Evolutionary conservation across 2,888 invertebrate species (phyloP).

Genomic region (Drosophila aldrichi): DNA sequence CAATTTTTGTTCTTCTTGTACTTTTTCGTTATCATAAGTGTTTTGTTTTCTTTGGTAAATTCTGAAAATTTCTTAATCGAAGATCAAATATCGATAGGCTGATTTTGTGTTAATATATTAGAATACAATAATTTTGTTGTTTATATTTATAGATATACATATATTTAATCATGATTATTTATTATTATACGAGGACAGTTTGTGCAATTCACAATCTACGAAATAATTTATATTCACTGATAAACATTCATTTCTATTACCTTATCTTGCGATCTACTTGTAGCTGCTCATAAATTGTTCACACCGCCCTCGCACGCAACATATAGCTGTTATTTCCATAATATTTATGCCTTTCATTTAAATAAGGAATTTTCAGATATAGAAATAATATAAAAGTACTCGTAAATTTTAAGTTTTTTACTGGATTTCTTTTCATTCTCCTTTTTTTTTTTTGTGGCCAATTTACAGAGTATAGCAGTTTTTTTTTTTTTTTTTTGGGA

Average conservation of each 20-base stretch:
- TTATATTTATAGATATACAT: not conserved
- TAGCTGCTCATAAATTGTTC: not conserved
- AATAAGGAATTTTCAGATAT: conserved; percentile 6
- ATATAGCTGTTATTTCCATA: not conserved
- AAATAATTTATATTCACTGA: not conserved
- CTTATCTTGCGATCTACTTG: not conserved
- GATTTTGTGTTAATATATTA: too few relatives aligned
- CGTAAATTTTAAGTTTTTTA: conserved; percentile 21
- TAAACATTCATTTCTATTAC: not conserved
- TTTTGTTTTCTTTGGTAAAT: not conserved
- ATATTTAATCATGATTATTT: not conserved
- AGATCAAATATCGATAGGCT: conserved; percentile 1
- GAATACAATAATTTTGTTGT: too few relatives aligned
- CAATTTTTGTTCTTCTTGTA: not conserved
- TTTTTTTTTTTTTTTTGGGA: conserved; percentile 15
- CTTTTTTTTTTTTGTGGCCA: conserved; percentile 5
- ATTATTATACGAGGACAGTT: not conserved
- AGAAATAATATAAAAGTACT: conserved; percentile 29
- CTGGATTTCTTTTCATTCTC: conserved; percentile 6
- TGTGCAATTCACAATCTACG: not conserved
- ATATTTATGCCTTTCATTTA: conserved; percentile 5
- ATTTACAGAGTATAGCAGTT: conserved; percentile 26
- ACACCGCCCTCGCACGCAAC: not conserved
- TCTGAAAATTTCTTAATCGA: not conserved
- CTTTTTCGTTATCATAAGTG: conserved; percentile 12